Conservation (phyloP, 2,113 vertebrate species). For the Myocastor coypus region DNA sequence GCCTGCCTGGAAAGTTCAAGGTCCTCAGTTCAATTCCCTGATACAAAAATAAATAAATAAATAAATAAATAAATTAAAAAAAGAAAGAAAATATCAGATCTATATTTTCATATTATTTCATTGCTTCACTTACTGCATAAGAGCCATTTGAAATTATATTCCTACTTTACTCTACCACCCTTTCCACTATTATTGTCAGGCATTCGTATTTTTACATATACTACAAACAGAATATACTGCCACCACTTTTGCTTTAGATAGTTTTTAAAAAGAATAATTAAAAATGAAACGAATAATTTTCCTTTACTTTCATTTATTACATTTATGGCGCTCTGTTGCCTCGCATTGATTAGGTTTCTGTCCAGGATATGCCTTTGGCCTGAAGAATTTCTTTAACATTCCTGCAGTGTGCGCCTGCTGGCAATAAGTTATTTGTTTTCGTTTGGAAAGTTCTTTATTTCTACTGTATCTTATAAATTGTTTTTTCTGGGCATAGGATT, state of each 20-base stretch:
- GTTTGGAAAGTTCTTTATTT: constrained; percentile 40
- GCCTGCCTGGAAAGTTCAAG: no score
- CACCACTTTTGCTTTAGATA: background rate
- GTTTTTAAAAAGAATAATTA: background rate
- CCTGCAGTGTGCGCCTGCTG: background rate
- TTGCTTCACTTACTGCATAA: background rate
- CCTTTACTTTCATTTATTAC: background rate
- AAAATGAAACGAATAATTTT: background rate
- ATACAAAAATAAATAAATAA: no score
- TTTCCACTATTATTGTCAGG: background rate
- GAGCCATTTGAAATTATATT: background rate
- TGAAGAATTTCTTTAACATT: background rate
- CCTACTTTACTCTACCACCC: background rate
- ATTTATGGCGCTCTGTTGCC: background rate
- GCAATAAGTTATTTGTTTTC: background rate
- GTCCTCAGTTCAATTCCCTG: no score
- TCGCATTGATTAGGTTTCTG: background rate
- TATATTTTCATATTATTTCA: background rate
- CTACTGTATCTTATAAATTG: background rate
- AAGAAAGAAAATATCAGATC: no score
- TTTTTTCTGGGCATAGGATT: background rate
- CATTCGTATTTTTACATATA: background rate
- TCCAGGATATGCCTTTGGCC: background rate
- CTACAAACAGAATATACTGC: background rate
- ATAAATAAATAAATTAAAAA: no score